Conservation (phyloP, 2,888 invertebrate genomes). For the Microplitis deprimator region DNA sequence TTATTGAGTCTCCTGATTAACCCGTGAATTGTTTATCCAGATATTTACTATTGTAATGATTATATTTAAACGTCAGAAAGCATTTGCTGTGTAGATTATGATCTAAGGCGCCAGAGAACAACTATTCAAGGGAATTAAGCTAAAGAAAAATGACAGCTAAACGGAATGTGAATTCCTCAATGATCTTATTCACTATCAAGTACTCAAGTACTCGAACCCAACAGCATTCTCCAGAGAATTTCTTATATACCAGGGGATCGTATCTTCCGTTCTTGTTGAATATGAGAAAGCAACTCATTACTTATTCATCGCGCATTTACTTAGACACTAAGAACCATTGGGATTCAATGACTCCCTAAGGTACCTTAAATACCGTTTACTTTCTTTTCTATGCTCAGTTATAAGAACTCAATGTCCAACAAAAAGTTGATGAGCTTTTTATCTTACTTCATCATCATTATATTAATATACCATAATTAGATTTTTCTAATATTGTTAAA, state of each 20-base stretch:
- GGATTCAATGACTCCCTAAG: constrained; percentile 55
- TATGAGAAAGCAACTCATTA: constrained; percentile 48
- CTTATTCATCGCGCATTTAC: constrained; percentile 65
- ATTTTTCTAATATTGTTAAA: neutral
- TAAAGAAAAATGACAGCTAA: neutral
- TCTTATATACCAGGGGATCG: constrained; percentile 7
- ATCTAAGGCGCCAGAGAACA: constrained; percentile 1
- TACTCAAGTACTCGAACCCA: neutral
- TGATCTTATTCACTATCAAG: constrained; percentile 15
- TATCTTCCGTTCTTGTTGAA: constrained; percentile 16
- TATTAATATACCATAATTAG: neutral
- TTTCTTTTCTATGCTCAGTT: constrained; percentile 1
- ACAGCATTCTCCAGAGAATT: constrained; percentile 6
- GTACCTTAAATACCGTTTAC: constrained; percentile 32
- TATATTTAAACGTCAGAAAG: neutral
- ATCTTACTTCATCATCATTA: neutral
- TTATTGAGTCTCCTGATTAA: constrained; percentile 11
- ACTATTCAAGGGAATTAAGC: neutral
- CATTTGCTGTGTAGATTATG: neutral
- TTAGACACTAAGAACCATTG: constrained; percentile 51
- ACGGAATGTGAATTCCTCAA: constrained; percentile 3
- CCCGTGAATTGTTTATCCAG: constrained; percentile 10
- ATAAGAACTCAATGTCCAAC: constrained; percentile 10
- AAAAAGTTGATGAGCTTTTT: neutral
- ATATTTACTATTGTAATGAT: neutral